Conservation (phyloP, 2,797 vertebrate genomes). For the Falco columbarius region DNA sequence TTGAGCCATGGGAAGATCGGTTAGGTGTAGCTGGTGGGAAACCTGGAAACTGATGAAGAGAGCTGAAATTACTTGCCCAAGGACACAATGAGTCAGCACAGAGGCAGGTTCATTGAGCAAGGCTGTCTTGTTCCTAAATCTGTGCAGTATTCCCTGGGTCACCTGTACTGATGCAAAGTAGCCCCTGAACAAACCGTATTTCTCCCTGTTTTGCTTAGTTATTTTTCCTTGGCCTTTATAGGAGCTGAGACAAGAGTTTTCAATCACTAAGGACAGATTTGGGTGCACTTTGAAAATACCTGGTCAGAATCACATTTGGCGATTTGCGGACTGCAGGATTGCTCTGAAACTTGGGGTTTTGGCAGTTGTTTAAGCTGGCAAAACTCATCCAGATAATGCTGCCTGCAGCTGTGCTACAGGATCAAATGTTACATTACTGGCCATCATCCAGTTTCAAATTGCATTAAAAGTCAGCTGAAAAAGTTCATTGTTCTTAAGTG, state of each 20-base stretch:
- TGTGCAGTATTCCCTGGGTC: background rate
- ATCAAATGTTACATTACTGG: slow-evolving; percentile 41
- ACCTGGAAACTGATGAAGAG: background rate
- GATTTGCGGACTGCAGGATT: background rate
- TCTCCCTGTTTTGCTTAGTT: background rate
- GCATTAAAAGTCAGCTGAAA: slow-evolving; percentile 68
- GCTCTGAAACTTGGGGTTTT: background rate
- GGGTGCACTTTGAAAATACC: background rate
- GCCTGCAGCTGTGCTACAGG: slow-evolving; percentile 51
- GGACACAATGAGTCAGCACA: slow-evolving; percentile 37
- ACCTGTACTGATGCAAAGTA: background rate
- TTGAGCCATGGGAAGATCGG: slow-evolving; percentile 36
- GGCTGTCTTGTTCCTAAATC: background rate
- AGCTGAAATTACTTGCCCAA: slow-evolving; percentile 50
- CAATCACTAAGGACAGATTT: background rate
- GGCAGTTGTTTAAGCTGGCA: background rate
- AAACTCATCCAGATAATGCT: background rate
- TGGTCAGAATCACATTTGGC: background rate
- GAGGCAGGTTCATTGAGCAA: slow-evolving; percentile 22
- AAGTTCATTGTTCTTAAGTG: slow-evolving; percentile 62
- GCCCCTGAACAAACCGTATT: background rate
- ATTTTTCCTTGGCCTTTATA: background rate
- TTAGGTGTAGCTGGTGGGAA: slow-evolving; percentile 55
- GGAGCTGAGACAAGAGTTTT: background rate
- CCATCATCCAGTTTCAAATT: slow-evolving; percentile 36